Evolutionary conservation across 2,113 vertebrate species (phyloP).

Genomic region (Oncorhynchus gorbuscha): DNA sequence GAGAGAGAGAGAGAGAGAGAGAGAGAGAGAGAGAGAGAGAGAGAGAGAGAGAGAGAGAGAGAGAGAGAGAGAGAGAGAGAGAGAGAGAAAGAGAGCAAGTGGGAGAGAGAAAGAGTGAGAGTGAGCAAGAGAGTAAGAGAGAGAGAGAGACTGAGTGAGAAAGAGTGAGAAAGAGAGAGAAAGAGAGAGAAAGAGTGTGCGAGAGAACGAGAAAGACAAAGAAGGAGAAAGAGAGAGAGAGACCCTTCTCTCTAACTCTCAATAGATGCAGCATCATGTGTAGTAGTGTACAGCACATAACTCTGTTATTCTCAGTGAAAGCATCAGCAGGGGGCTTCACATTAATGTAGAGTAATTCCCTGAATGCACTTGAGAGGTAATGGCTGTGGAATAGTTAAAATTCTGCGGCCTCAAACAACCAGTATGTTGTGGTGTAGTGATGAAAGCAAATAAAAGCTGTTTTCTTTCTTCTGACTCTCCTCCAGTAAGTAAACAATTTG

Average conservation of each 20-base stretch:
- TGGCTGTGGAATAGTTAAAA: constrained; percentile 26
- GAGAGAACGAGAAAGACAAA: too few relatives aligned
- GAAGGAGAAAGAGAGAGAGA: constrained; percentile 34
- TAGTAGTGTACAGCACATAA: not conserved
- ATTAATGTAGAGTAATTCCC: constrained; percentile 15
- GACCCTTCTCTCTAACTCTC: not conserved
- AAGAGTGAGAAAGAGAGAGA: too few relatives aligned
- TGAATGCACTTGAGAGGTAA: constrained; percentile 48
- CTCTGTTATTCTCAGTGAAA: not conserved
- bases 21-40: too few relatives aligned
- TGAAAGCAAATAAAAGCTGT: constrained; percentile 31
- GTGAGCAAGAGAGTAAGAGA: too few relatives aligned
- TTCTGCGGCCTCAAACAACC: constrained; percentile 31
- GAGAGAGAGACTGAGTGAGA: too few relatives aligned
- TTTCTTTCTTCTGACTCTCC: constrained; percentile 17
- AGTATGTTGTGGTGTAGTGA: constrained; percentile 16
- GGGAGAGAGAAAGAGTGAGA: too few relatives aligned
- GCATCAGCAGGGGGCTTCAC: constrained; percentile 13
- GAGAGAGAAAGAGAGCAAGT: too few relatives aligned
- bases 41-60: too few relatives aligned
- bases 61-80: rapidly evolving
- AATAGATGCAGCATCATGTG: not conserved
- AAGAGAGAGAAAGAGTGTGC: too few relatives aligned
- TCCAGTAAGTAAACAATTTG: constrained; percentile 16
- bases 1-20: too few relatives aligned